A percentile compares a stretch with the other conserved stretches of the same genome.
phyloP scores from a whole-genome alignment of 2,113 vertebrate genomes.

The Lethenteron reissneri region DNA sequence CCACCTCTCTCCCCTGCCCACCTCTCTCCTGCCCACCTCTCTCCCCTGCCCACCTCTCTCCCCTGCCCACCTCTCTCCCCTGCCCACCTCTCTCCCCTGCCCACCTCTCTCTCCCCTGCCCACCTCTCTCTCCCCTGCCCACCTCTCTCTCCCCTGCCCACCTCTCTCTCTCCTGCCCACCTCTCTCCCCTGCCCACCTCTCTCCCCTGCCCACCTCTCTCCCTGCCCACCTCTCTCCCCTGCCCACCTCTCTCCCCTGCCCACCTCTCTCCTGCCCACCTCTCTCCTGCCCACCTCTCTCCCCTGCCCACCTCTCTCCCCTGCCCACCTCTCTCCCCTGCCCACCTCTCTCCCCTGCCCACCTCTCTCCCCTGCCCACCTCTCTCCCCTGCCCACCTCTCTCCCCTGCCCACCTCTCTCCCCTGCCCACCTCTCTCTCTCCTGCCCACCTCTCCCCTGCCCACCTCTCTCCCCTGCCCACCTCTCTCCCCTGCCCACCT shows the following conservation, averaged over 20 bases:
- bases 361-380: neutral
- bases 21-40: neutral
- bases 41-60: constrained; percentile 6
- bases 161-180: neutral
- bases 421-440: constrained; percentile 1
- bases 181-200: constrained; percentile 9
- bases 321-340: constrained; percentile 7
- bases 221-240: neutral
- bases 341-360: constrained; percentile 8
- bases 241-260: constrained; percentile 7
- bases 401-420: constrained; percentile 9
- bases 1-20: neutral
- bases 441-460: neutral
- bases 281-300: constrained; percentile 7
- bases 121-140: neutral
- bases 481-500: neutral
- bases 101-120: constrained; percentile 7
- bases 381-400: neutral
- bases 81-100: neutral
- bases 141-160: neutral
- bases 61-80: neutral
- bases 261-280: constrained; percentile 1
- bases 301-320: neutral
- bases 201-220: constrained; percentile 3
- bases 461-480: constrained; percentile 8